Evolutionary conservation across 2,888 invertebrate species (phyloP).

Genomic region (Eugnorisma glareosa): DNA sequence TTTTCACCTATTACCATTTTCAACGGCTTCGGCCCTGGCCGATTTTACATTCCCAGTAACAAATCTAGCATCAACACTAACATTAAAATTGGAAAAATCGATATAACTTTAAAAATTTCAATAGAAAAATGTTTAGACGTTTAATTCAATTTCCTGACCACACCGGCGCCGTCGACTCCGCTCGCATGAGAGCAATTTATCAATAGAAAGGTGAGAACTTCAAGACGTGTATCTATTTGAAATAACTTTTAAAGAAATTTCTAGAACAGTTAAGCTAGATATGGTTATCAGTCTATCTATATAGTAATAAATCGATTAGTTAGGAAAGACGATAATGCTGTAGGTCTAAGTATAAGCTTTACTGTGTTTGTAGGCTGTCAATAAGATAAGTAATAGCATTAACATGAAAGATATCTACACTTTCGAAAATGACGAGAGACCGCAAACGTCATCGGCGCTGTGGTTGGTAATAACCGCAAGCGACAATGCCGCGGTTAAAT

Average conservation of each 20-base stretch:
- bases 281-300: background rate
- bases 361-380: too few species aligned
- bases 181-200: conserved; percentile 56
- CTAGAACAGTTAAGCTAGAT: background rate
- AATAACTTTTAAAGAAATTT: conserved; percentile 27
- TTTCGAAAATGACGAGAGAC: too few species aligned
- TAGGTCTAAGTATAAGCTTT: background rate
- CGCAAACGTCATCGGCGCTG: too few species aligned
- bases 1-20: too few species aligned
- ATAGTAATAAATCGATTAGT: background rate
- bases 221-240: conserved; percentile 34
- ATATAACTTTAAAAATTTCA: conserved; percentile 10
- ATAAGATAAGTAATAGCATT: too few species aligned
- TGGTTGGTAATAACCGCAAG: too few species aligned
- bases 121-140: conserved; percentile 35
- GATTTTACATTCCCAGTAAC: background rate
- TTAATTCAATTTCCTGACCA: conserved; percentile 47
- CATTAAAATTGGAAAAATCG: background rate
- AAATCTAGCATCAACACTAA: background rate
- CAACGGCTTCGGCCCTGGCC: too few species aligned
- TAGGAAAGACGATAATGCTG: background rate
- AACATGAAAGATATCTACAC: too few species aligned
- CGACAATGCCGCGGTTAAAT: too few species aligned
- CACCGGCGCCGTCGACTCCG: conserved; percentile 8
- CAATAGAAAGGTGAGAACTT: conserved; percentile 48